Percentiles rank a stretch among this genome's conserved stretches.
These are phyloP conservation scores for Andrena bicolor DNA, from an alignment of 2,888 invertebrate species.

Conservation along the genomic window DNA sequence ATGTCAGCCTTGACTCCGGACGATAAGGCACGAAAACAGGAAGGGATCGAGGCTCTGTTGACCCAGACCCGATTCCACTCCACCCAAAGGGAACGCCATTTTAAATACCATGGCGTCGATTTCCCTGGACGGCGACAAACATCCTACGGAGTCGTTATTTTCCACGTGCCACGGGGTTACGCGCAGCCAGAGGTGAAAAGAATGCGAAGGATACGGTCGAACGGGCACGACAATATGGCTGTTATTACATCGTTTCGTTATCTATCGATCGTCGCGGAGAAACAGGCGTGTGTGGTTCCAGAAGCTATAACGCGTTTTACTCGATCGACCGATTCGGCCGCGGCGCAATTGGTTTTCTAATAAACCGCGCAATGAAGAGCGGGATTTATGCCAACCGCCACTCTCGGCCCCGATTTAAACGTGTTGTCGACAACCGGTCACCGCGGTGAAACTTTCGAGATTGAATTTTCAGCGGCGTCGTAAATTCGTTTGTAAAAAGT, in stretches of 20 bases:
- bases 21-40: conserved; percentile 65
- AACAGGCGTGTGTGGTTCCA: conserved; percentile 47
- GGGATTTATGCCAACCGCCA: conserved; percentile 58
- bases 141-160: conserved; percentile 39
- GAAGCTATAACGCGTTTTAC: conserved; percentile 61
- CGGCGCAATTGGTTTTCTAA: conserved; percentile 58
- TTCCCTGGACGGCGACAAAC: conserved; percentile 10
- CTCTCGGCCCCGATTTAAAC: conserved; percentile 33
- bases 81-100: background rate
- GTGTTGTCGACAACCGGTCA: conserved; percentile 31
- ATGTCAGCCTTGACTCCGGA: conserved; percentile 60
- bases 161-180: conserved; percentile 50
- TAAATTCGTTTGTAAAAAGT: conserved; percentile 37
- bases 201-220: conserved; percentile 69
- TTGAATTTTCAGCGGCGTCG: conserved; percentile 35
- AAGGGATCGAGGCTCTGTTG: conserved; percentile 55
- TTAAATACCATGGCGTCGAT: conserved; percentile 2
- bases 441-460: conserved; percentile 43
- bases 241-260: conserved; percentile 71
- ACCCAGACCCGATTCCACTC: conserved; percentile 59
- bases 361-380: conserved; percentile 65
- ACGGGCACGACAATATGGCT: conserved; percentile 58
- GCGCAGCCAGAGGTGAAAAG: conserved; percentile 47
- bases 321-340: conserved; percentile 52
- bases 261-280: conserved; percentile 59